Conservation (phyloP, 2,797 vertebrate species). For the Hipposideros larvatus region DNA sequence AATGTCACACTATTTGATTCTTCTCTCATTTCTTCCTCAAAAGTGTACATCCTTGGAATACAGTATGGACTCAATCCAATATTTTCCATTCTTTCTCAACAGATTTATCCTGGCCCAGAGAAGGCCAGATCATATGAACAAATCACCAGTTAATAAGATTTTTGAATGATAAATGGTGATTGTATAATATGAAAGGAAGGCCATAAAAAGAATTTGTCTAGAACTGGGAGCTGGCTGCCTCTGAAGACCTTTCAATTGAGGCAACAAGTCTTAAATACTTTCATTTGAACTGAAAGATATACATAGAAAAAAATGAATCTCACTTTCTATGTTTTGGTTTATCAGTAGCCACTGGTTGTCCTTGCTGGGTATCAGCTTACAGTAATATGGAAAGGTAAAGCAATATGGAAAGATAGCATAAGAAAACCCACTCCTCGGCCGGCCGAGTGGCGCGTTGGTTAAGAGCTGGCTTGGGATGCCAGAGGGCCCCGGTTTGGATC, state of each 20-base stretch:
- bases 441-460: too few species aligned
- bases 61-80: background rate
- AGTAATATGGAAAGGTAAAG: background rate
- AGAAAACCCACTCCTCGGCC: background rate
- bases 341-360: background rate
- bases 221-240: background rate
- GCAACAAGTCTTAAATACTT: background rate
- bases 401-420: background rate
- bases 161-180: background rate
- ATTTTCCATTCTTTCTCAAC: conserved; percentile 33
- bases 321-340: conserved; percentile 20
- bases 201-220: conserved; percentile 6
- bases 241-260: background rate
- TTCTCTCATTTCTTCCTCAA: background rate
- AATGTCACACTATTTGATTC: background rate
- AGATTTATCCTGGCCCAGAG: background rate
- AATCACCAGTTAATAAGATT: background rate
- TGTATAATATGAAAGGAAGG: background rate
- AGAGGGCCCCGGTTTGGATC: too few species aligned
- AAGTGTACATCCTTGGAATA: conserved; percentile 35
- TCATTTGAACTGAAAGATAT: conserved; percentile 19
- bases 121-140: background rate
- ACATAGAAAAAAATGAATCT: conserved; percentile 31
- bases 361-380: background rate
- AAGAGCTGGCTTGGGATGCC: too few species aligned